Conservation (phyloP, 2,113 vertebrate species). For the human region DNA sequence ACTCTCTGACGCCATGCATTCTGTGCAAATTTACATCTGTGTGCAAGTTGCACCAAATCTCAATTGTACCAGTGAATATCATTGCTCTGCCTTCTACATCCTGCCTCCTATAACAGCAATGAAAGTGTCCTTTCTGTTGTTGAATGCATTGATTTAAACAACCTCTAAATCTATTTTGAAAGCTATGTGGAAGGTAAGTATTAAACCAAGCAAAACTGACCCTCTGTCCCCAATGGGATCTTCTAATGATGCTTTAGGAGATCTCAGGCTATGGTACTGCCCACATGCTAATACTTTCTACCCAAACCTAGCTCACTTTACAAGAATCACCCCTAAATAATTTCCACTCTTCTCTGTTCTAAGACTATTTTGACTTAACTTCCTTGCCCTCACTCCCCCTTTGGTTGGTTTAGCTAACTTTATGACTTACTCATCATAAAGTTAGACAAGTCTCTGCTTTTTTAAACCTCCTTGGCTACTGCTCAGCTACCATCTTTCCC, state of each 20-base stretch:
- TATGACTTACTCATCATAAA: conserved; percentile 85
- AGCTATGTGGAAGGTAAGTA: conserved; percentile 83
- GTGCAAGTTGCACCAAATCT: not conserved
- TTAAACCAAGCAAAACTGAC: conserved; percentile 40
- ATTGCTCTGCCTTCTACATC: conserved; percentile 40
- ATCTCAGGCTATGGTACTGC: conserved; percentile 77
- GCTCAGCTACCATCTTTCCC: conserved; percentile 78
- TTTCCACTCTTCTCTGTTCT: conserved; percentile 84
- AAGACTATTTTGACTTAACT: conserved; percentile 78
- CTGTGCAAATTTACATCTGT: not conserved
- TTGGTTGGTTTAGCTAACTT: conserved; percentile 85
- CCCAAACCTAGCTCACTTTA: conserved; percentile 64
- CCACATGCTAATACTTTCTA: conserved; percentile 71
- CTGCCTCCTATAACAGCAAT: conserved; percentile 57
- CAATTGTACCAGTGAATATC: not conserved
- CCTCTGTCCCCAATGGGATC: conserved; percentile 79
- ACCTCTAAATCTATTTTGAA: conserved; percentile 57
- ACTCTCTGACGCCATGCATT: not conserved
- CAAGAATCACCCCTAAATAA: conserved; percentile 67
- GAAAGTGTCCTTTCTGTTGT: conserved; percentile 61
- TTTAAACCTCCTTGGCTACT: conserved; percentile 79
- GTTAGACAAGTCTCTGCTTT: conserved; percentile 82
- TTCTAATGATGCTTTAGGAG: conserved; percentile 87
- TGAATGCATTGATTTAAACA: conserved; percentile 55
- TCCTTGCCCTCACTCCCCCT: conserved; percentile 75